phyloP scores from a whole-genome alignment of 2,797 vertebrate species.

The Leontopithecus rosalia region DNA sequence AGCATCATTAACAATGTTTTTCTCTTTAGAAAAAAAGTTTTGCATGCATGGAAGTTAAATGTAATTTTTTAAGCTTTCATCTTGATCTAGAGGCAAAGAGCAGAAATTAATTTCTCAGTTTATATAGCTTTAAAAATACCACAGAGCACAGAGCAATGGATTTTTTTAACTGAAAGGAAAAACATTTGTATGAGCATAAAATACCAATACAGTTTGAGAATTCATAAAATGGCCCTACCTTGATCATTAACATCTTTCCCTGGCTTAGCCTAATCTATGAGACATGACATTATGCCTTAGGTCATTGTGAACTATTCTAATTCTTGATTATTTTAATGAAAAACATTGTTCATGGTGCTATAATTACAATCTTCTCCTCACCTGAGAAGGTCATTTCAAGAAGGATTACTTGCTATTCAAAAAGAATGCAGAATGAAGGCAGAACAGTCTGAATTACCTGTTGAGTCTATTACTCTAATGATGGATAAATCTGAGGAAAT shows the following conservation, averaged over 20 bases:
- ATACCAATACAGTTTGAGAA: background rate
- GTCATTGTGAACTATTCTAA: background rate
- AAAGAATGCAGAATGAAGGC: conserved; percentile 33
- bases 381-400: conserved; percentile 51
- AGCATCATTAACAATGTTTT: conserved; percentile 39
- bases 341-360: conserved; percentile 26
- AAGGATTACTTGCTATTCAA: conserved; percentile 46
- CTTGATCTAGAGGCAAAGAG: conserved; percentile 24
- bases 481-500: conserved; percentile 32
- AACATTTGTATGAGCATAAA: background rate
- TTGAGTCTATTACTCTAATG: conserved; percentile 17
- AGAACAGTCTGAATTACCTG: conserved; percentile 26
- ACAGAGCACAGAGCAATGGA: background rate
- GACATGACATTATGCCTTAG: background rate
- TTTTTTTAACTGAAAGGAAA: background rate
- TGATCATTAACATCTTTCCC: background rate
- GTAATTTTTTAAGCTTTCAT: conserved; percentile 33
- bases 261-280: background rate
- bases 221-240: background rate
- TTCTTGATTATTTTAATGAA: background rate
- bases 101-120: conserved; percentile 41
- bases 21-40: conserved; percentile 37
- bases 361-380: conserved; percentile 22
- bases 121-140: background rate
- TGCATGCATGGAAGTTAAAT: conserved; percentile 29